phyloP scores from a whole-genome alignment of 2,888 invertebrate species.

The Escarpia spicata region DNA sequence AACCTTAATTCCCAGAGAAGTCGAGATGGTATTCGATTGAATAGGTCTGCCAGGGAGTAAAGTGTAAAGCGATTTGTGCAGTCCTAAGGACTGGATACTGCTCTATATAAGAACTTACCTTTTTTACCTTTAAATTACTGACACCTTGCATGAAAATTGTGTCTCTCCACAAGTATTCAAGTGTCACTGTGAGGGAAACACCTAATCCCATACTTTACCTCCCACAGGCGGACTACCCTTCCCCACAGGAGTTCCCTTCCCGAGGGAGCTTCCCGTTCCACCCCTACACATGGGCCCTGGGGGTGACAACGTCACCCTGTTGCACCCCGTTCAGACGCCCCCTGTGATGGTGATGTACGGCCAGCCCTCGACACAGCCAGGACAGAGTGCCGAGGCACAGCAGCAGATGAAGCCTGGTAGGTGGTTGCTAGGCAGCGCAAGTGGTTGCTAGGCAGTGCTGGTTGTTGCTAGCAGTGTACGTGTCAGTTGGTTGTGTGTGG shows the following conservation, averaged over 20 bases:
- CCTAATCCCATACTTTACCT: not conserved
- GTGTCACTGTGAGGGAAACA: not conserved
- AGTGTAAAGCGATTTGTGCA: no score
- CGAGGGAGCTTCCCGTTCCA: not conserved
- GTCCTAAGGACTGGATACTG: no score
- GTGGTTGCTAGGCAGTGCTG: not conserved
- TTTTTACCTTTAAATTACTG: not conserved
- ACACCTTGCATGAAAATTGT: not conserved
- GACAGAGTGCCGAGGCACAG: not conserved
- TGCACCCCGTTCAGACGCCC: not conserved
- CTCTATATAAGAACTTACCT: no score
- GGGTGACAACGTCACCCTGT: not conserved
- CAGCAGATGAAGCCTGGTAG: not conserved
- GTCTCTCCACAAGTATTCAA: not conserved
- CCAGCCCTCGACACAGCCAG: not conserved
- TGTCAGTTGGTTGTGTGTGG: not conserved
- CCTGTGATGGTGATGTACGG: not conserved
- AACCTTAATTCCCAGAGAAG: no score
- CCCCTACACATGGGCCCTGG: not conserved
- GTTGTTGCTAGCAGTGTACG: not conserved
- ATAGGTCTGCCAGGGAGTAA: no score
- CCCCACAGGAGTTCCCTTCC: not conserved
- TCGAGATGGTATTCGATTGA: no score
- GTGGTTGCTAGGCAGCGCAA: not conserved
- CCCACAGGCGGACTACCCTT: not conserved